Evolutionary conservation across 2,797 vertebrate species (phyloP).

Genomic region (Hipposideros larvatus): DNA sequence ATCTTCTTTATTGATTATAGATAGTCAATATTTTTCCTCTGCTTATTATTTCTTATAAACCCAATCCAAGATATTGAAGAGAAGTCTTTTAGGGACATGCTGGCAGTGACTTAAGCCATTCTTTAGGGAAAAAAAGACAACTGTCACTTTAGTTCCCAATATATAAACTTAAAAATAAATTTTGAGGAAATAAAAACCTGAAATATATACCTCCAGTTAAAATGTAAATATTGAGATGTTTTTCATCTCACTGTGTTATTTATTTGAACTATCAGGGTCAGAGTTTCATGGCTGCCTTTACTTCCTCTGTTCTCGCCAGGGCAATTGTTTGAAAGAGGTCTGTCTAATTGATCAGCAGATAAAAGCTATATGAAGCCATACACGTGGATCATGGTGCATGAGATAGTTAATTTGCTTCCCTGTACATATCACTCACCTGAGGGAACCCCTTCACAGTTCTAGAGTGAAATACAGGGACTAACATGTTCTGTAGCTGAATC

Average conservation of each 20-base stretch:
- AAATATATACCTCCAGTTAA: not conserved
- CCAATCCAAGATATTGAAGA: not conserved
- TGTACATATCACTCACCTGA: not conserved
- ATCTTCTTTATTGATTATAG: not conserved
- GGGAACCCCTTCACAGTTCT: not conserved
- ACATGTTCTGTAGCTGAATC: not conserved
- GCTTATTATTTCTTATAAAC: slow-evolving; percentile 25
- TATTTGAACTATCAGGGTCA: not conserved
- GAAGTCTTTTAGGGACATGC: not conserved
- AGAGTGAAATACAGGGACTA: not conserved
- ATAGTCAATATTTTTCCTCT: not conserved
- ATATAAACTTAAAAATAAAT: slow-evolving; percentile 34
- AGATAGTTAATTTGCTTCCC: not conserved
- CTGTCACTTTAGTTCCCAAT: not conserved
- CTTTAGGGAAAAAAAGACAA: not conserved
- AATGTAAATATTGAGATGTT: not conserved
- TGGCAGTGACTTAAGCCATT: not conserved
- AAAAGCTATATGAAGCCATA: not conserved
- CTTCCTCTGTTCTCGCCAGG: not conserved
- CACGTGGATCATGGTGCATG: not conserved
- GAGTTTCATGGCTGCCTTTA: not conserved
- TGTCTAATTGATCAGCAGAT: not conserved
- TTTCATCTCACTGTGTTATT: not conserved
- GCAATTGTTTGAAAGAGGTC: not conserved
- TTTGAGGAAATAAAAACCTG: not conserved